Conservation (phyloP, 2,888 invertebrate genomes). For the Troides aeacus region DNA sequence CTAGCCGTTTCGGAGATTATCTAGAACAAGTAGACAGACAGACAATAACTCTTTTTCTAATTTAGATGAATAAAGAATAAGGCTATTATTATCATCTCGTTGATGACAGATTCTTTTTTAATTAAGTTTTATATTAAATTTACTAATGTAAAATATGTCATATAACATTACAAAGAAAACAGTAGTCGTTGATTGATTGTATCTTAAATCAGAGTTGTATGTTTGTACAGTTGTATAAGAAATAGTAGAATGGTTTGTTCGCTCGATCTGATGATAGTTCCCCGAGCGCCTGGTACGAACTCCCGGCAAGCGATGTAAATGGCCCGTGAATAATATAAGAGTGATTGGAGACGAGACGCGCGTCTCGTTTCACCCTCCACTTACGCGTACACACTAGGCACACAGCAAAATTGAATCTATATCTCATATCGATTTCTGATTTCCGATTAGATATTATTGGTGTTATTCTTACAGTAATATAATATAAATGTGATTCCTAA, state of each 20-base stretch:
- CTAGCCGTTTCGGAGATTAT: too few species aligned
- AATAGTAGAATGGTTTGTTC: constrained; percentile 4
- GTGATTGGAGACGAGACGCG: constrained; percentile 33
- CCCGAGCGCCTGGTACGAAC: constrained; percentile 34
- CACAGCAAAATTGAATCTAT: constrained; percentile 4
- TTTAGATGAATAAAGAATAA: too few species aligned
- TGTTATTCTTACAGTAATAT: too few species aligned
- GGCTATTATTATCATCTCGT: too few species aligned
- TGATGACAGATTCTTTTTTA: too few species aligned
- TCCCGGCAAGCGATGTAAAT: constrained; percentile 50
- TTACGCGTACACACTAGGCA: not conserved
- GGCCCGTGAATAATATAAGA: constrained; percentile 70
- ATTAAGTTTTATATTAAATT: too few species aligned
- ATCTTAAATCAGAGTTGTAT: not conserved
- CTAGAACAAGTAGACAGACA: too few species aligned
- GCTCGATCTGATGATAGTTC: constrained; percentile 40
- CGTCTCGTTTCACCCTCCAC: constrained; percentile 29
- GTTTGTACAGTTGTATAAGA: constrained; percentile 1
- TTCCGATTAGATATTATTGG: too few species aligned
- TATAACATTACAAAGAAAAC: too few species aligned
- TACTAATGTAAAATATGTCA: too few species aligned
- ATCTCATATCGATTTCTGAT: not conserved
- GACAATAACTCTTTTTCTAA: too few species aligned
- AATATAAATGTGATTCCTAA: too few species aligned
- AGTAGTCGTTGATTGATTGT: not conserved